Base-by-base conservation (phyloP, 2,797 vertebrate species). In the Hybognathus amarus region DNA sequence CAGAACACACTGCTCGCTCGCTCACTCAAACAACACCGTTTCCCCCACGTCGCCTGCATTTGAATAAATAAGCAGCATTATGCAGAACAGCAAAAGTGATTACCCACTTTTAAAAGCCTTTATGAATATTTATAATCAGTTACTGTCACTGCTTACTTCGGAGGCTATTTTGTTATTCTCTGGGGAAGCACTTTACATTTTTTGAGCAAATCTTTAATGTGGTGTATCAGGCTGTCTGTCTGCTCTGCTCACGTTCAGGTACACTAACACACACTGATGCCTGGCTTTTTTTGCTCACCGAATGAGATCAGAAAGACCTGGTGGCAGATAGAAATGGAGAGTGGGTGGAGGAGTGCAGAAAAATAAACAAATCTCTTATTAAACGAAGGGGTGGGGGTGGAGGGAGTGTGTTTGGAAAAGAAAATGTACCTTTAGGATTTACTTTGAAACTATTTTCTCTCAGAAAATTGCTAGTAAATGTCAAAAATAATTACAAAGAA, bases 121-220 rank as follows among this genome's bases (percentile, higher is more conserved):
- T 83, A 93, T 93, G 91, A 94, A 94, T 94, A 94, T 94, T 91
- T 92, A 94, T 93, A 85, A 90, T 90, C 86, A 76, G 85, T 87
- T 92, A 89, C 87, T 92, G 88, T 90, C 81, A 73, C 89, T 17
- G 70, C 71, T 86, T 88, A 86, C 89, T 91, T 91, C 76, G 38
- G 68, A 89, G 87, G 71, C 85, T 87, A 87, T 92, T 88, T 86
- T 87, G 83, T 90, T 87, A 89, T 86, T 89, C 84, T 87, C 83
- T 86, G 74, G 87, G 78, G 70, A 83, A 73, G 70, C 79, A 20
- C 83, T 83, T 90, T 89, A 90, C 89, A 89, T 85, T 88, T 70
- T 87, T 71, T 76, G 22, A 80, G 47, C 33, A 83, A 81, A 85
- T 86, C 80, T 87, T 85, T 87, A 85, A 89, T 86, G 80, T 87